phyloP scores from a whole-genome alignment of 2,888 invertebrate genomes.

The Dryobota labecula region DNA sequence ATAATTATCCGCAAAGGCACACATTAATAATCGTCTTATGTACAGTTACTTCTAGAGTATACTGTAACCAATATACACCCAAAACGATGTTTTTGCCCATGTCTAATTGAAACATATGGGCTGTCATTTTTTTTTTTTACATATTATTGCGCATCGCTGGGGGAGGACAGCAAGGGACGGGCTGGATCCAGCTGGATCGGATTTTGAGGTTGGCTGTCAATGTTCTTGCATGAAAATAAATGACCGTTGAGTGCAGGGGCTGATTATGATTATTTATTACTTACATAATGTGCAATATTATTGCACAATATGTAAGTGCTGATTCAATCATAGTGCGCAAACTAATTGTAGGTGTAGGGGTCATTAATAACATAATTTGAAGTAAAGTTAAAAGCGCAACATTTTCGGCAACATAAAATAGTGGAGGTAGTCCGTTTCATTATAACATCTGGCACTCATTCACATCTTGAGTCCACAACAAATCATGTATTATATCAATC shows the following conservation, averaged over 20 bases:
- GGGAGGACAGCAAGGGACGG: too few relatives aligned
- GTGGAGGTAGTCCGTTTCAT: slow-evolving; percentile 44
- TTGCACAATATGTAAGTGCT: too few relatives aligned
- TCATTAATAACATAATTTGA: background rate
- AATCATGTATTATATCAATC: slow-evolving; percentile 12
- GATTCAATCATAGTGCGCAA: background rate
- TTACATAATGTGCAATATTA: too few relatives aligned
- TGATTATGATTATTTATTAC: too few relatives aligned
- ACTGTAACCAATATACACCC: too few relatives aligned
- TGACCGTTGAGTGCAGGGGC: background rate
- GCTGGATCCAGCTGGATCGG: too few relatives aligned
- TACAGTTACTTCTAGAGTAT: background rate
- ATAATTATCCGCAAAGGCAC: slow-evolving; percentile 2
- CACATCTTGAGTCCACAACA: slow-evolving; percentile 10
- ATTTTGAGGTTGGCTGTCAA: too few relatives aligned
- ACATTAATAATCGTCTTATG: background rate
- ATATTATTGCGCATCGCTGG: too few relatives aligned
- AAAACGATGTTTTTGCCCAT: too few relatives aligned
- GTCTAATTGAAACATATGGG: too few relatives aligned
- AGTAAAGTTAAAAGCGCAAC: slow-evolving; percentile 1
- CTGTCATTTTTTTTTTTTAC: too few relatives aligned
- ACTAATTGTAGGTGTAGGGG: background rate
- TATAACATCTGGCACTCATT: slow-evolving; percentile 19
- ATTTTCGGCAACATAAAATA: slow-evolving; percentile 24
- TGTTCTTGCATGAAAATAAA: background rate